A percentile compares a stretch with the other conserved stretches of the same genome.
Evolutionary conservation across 2,888 invertebrate species (phyloP).

Genomic region (Brachyptera risi): DNA sequence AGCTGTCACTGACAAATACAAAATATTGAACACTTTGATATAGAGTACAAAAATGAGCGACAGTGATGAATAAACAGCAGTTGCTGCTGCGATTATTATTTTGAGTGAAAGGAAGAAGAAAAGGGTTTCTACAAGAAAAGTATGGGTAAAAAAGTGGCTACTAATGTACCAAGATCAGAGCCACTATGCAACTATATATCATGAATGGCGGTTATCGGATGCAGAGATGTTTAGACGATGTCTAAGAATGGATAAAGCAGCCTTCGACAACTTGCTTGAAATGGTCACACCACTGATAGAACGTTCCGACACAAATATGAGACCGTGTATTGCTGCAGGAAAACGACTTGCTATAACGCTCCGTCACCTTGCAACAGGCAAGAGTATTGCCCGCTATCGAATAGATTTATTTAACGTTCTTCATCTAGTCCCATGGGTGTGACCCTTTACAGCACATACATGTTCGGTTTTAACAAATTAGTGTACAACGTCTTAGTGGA

Average conservation of each 20-base stretch:
- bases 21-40: too few relatives aligned
- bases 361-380: conserved; percentile 28
- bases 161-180: background rate
- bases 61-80: background rate
- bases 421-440: too few relatives aligned
- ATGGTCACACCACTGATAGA: conserved; percentile 25
- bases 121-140: background rate
- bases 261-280: conserved; percentile 26
- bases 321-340: conserved; percentile 24
- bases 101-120: background rate
- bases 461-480: too few relatives aligned
- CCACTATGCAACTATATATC: background rate
- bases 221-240: conserved; percentile 17
- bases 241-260: conserved; percentile 26
- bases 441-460: too few relatives aligned
- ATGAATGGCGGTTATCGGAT: background rate
- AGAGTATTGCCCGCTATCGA: too few relatives aligned
- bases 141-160: background rate
- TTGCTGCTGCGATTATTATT: background rate
- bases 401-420: too few relatives aligned
- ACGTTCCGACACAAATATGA: conserved; percentile 28
- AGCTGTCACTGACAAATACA: too few relatives aligned
- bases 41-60: background rate
- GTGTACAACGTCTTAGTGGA: too few relatives aligned
- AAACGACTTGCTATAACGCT: conserved; percentile 27